A percentile compares a stretch with the other conserved stretches of the same genome.
Conservation (phyloP, 53 echinoderm and acorn worm genomes). For the Crossaster papposus region DNA sequence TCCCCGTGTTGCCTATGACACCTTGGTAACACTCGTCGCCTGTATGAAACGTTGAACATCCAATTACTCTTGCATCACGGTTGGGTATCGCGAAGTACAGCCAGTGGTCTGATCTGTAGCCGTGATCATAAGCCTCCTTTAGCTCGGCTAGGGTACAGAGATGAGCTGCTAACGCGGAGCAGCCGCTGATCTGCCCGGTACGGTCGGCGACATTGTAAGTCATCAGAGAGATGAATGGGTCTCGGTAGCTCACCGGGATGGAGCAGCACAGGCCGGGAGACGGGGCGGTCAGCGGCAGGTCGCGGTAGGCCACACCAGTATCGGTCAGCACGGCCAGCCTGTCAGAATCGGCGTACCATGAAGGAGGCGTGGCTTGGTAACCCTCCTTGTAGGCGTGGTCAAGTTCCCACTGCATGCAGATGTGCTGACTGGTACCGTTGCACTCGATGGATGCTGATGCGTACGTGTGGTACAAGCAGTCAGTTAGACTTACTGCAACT, state of each 20-base stretch:
- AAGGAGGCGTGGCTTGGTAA: neutral
- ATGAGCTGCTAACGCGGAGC: slow-evolving; percentile 27
- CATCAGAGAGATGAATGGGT: neutral
- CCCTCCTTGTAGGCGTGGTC: neutral
- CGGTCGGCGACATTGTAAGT: slow-evolving; percentile 2
- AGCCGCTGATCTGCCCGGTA: neutral
- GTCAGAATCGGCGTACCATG: slow-evolving; percentile 31
- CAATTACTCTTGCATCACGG: neutral
- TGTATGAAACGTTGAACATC: neutral
- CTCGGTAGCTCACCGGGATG: slow-evolving; percentile 16
- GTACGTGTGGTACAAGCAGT: slow-evolving; percentile 1
- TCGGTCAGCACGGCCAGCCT: slow-evolving; percentile 2
- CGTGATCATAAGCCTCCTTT: slow-evolving; percentile 3
- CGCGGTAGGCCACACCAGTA: slow-evolving; percentile 35
- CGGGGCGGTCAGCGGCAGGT: slow-evolving; percentile 8
- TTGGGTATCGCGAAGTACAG: neutral
- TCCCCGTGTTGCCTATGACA: neutral
- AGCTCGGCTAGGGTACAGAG: slow-evolving; percentile 32
- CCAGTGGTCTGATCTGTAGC: neutral
- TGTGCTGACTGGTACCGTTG: neutral
- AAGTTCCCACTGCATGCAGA: slow-evolving; percentile 11
- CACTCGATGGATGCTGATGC: neutral
- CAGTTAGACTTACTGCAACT: neutral
- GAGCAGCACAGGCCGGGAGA: slow-evolving; percentile 19
- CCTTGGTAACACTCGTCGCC: slow-evolving; percentile 13